These are phyloP conservation scores for Lingula anatina DNA, from an alignment of 2,888 invertebrate species.

Conservation along the genomic window DNA sequence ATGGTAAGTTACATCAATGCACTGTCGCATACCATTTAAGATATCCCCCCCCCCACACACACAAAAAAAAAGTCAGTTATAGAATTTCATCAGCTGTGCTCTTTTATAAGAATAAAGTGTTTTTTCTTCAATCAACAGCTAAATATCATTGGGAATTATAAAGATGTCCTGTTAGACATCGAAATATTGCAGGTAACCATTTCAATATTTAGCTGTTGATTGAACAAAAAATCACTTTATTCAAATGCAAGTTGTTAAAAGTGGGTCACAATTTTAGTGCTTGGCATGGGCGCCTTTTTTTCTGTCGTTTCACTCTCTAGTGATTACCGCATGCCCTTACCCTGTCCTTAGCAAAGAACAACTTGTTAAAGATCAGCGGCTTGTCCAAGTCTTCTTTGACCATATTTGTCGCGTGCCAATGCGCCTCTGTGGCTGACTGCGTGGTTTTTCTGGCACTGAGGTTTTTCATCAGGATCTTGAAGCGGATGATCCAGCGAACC, in stretches of 20 bases:
- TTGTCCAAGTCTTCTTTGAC: conserved; percentile 19
- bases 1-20: not conserved
- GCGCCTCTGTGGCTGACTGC: conserved; percentile 34
- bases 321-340: conserved; percentile 12
- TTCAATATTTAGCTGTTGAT: no score
- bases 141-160: no score
- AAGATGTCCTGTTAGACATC: no score
- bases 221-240: no score
- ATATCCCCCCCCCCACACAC: not conserved
- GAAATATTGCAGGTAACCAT: no score
- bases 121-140: no score
- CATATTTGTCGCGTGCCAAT: conserved; percentile 32
- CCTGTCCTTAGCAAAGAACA: conserved; percentile 26
- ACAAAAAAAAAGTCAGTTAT: not conserved
- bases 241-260: no score
- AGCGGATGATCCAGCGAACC: conserved; percentile 15
- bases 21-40: not conserved
- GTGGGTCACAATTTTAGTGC: no score
- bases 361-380: conserved; percentile 33
- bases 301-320: no score
- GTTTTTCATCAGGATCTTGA: conserved; percentile 21
- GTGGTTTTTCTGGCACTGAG: conserved; percentile 23
- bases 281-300: no score
- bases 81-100: not conserved
- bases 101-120: no score